These are phyloP conservation scores for Ibidorhyncha struthersii DNA, from an alignment of 2,113 vertebrate species.

Conservation along the genomic window DNA sequence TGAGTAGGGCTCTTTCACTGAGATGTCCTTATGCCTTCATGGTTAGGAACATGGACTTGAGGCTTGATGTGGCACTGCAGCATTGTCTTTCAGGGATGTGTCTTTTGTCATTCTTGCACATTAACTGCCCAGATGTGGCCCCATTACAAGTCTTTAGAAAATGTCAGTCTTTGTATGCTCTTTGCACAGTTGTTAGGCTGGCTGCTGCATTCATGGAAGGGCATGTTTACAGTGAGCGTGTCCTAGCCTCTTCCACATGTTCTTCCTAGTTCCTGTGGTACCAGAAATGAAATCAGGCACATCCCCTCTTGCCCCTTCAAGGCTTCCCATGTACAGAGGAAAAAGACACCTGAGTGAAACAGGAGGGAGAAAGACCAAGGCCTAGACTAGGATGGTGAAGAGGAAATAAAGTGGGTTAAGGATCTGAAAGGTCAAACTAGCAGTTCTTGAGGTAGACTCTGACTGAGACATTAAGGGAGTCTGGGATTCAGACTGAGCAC, in stretches of 20 bases:
- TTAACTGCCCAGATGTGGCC: not conserved
- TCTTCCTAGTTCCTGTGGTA: not conserved
- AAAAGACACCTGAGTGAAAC: not conserved
- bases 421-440: not conserved
- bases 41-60: not conserved
- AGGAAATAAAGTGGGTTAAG: not conserved
- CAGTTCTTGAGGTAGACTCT: not conserved
- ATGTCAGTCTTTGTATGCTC: not conserved
- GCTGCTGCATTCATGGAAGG: not conserved
- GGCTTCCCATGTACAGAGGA: not conserved
- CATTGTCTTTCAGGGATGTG: not conserved
- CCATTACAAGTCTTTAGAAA: not conserved
- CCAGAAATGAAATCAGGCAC: not conserved
- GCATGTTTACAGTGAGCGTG: not conserved
- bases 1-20: not conserved
- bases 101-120: not conserved
- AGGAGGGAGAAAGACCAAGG: not conserved
- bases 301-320: not conserved
- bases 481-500: not conserved
- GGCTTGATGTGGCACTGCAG: not conserved
- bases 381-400: not conserved
- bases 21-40: not conserved
- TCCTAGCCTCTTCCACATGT: not conserved
- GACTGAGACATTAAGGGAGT: not conserved
- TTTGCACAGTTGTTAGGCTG: not conserved